These are phyloP conservation scores for Habropoda laboriosa DNA, from an alignment of 1,140 invertebrate genomes.

Conservation along the genomic window DNA sequence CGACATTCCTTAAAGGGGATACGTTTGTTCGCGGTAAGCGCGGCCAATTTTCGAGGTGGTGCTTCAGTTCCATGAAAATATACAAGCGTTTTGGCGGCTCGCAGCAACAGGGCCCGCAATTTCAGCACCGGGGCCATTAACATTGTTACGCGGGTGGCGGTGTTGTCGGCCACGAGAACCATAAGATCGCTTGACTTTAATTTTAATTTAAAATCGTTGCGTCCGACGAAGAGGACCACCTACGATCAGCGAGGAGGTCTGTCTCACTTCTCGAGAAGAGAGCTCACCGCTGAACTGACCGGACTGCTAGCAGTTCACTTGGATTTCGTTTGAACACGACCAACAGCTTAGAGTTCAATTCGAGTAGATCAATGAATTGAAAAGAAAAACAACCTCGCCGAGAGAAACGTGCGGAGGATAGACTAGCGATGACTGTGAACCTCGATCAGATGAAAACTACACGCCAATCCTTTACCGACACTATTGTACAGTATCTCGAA, in stretches of 20 bases:
- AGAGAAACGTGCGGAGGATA: neutral
- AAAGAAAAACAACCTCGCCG: conserved; percentile 10
- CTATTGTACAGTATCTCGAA: neutral
- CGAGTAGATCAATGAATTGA: conserved; percentile 51
- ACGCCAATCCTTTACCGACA: neutral
- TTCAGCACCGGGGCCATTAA: conserved; percentile 75
- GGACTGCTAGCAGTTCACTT: conserved; percentile 54
- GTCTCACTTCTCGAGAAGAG: conserved; percentile 63
- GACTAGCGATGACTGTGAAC: conserved; percentile 1
- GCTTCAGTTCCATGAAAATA: conserved; percentile 10
- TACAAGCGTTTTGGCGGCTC: conserved; percentile 20
- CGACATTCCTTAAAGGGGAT: conserved; percentile 1
- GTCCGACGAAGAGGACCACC: conserved; percentile 76
- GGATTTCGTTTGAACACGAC: conserved; percentile 52
- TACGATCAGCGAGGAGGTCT: conserved; percentile 72
- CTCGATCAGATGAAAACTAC: neutral
- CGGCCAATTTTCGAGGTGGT: neutral
- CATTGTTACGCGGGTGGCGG: conserved; percentile 75
- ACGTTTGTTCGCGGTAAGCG: neutral
- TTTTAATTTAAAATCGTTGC: conserved; percentile 81
- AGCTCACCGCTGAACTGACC: conserved; percentile 48
- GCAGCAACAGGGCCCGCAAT: conserved; percentile 64
- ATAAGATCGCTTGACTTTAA: conserved; percentile 77
- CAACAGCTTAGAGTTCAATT: conserved; percentile 58
- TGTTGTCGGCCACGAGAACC: conserved; percentile 68